Base-by-base conservation (phyloP, 2,888 invertebrate genomes). In the Gibbula magus region DNA sequence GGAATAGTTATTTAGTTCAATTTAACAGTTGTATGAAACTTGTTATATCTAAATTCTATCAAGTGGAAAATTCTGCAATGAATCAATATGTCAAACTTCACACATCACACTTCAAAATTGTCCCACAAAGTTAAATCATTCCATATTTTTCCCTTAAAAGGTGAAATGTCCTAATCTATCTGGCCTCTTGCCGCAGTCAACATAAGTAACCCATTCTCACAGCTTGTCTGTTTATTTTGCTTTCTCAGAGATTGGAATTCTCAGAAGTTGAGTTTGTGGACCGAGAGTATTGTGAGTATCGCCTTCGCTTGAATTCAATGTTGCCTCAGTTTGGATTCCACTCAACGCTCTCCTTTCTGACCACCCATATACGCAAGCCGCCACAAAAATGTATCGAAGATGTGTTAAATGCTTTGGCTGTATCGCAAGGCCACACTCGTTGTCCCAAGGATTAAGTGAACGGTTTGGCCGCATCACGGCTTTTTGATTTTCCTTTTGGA, bases 331-430 rank as follows among this genome's bases (percentile, higher is more conserved):
- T 13, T 18, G 35, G 35, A 70, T 70, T 70, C 70, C 70, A 39
- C 35, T 35, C 70, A 35, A 10, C 20, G 35, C 35, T 20, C n/a
- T 20, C 10, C n/a, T 20, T n/a, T 10, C 32, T 70, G 70, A 70
- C 70, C 70, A 70, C 70, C 70, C 70, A 70, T 70, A 35, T 35
- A 70, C 70, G 35, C 70, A 70, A 32, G 35, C 70, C 35, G 70
- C 39, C 39, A 39, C 70, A 39, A 35, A 70, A 39, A 13, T 35
- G 35, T 39, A 35, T 16, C 70, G 70, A 35, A 70, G 35, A 39
- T 35, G 35, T 70, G 70, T 20, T 70, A 70, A 70, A 70, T 70
- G 70, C 70, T 39, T 70, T 32, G 29, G 39, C 70, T 32, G 70
- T 70, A 39, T 35, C 20, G 39, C 35, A 70, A 70, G 70, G 70